Conservation (phyloP, 2,888 invertebrate genomes). For the Drosophila niveifrons region DNA sequence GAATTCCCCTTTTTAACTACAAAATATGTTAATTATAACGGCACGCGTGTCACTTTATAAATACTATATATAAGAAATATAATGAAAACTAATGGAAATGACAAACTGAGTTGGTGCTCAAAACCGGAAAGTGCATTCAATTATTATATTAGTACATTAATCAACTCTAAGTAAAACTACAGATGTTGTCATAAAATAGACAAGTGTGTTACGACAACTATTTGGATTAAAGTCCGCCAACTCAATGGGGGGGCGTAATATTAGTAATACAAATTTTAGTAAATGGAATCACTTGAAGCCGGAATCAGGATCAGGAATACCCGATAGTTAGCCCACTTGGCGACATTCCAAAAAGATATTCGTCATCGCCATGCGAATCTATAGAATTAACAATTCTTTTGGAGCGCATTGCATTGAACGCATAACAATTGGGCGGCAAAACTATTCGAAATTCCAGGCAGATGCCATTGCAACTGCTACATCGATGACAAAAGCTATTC, state of each 20-base stretch:
- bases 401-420: conserved; percentile 48
- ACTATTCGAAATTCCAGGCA: conserved; percentile 60
- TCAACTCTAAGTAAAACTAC: conserved; percentile 11
- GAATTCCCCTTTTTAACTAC: neutral
- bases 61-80: neutral
- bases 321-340: conserved; percentile 26
- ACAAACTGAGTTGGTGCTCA: conserved; percentile 1
- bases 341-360: conserved; percentile 55
- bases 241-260: neutral
- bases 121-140: conserved; percentile 32
- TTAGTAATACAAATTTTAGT: neutral
- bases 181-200: neutral
- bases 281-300: conserved; percentile 22
- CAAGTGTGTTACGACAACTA: neutral
- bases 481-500: conserved; percentile 26
- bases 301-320: conserved; percentile 50
- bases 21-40: neutral
- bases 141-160: conserved; percentile 12
- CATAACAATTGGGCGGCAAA: conserved; percentile 49
- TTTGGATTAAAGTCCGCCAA: neutral
- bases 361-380: conserved; percentile 21
- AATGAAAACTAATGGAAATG: conserved; percentile 11
- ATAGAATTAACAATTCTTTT: conserved; percentile 29
- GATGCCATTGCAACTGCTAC: conserved; percentile 28
- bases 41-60: neutral